Evolutionary conservation across 23 tunicate species (phyloP).

Genomic region (Ciona savignyi): DNA sequence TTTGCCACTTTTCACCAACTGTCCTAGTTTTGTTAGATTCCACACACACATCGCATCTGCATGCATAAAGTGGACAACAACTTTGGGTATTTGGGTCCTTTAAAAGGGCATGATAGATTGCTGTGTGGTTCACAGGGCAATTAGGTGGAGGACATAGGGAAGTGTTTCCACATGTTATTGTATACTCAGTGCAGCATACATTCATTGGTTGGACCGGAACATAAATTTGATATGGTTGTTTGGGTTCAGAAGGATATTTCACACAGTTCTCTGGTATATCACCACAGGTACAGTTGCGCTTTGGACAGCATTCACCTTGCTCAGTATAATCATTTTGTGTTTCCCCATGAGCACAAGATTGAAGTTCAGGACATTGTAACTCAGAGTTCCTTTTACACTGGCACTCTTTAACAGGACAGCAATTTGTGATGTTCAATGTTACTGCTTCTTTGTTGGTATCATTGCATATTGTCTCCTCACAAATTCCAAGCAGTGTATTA

Average conservation of each 20-base stretch:
- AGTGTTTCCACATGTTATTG: not conserved
- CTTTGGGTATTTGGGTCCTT: not conserved
- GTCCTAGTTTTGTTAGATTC: not conserved
- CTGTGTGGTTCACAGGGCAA: not conserved
- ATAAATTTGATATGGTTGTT: not conserved
- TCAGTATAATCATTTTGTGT: not conserved
- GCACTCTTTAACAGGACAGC: not conserved
- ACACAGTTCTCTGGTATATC: not conserved
- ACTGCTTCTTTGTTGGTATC: not conserved
- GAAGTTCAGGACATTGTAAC: not conserved
- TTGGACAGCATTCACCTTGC: not conserved
- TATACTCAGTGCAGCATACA: constrained; percentile 2
- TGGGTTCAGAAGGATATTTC: not conserved
- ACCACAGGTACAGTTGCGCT: not conserved
- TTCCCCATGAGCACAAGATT: not conserved
- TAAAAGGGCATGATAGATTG: not conserved
- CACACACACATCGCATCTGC: constrained; percentile 6
- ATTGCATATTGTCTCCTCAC: too few species aligned
- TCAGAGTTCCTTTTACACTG: not conserved
- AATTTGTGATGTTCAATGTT: not conserved
- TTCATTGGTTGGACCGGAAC: not conserved
- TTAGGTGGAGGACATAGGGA: not conserved
- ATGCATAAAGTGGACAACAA: constrained; percentile 7
- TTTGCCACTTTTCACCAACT: constrained; percentile 9
- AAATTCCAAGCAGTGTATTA: not conserved